Percentiles rank a stretch among this genome's conserved stretches.
Evolutionary conservation across 2,113 vertebrate species (phyloP).

Genomic region (Nibea coibor): DNA sequence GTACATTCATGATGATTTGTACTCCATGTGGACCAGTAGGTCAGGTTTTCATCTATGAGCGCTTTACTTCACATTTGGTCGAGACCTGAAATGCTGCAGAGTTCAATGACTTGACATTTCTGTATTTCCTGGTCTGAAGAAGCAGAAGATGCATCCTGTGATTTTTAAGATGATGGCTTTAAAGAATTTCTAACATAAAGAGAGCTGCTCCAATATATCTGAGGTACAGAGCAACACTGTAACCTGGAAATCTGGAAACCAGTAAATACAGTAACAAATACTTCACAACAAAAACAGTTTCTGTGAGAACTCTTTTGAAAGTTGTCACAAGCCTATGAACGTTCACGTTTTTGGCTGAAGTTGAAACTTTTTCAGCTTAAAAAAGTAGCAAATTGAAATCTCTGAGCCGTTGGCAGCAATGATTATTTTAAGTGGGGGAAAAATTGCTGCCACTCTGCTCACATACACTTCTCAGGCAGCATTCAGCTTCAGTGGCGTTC

Average conservation of each 20-base stretch:
- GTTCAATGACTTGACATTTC: not conserved
- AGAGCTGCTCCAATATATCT: too few relatives aligned
- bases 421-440: not conserved
- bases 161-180: too few relatives aligned
- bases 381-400: constrained; percentile 24
- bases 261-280: too few relatives aligned
- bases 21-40: not conserved
- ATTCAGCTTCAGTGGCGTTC: constrained; percentile 12
- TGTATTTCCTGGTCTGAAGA: not conserved
- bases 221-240: too few relatives aligned
- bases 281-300: too few relatives aligned
- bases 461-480: not conserved
- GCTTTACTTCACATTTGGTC: too few relatives aligned
- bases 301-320: too few relatives aligned
- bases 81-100: not conserved
- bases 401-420: constrained; percentile 2
- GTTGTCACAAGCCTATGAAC: too few relatives aligned
- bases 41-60: too few relatives aligned
- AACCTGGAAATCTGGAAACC: not conserved
- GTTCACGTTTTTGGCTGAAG: not conserved
- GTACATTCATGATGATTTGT: not conserved
- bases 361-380: not conserved
- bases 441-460: not conserved
- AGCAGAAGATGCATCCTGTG: not conserved
- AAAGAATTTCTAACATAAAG: too few relatives aligned